Percentiles rank a stretch among this genome's conserved stretches.
phyloP scores from a whole-genome alignment of 2,888 invertebrate species.

The Escarpia spicata region DNA sequence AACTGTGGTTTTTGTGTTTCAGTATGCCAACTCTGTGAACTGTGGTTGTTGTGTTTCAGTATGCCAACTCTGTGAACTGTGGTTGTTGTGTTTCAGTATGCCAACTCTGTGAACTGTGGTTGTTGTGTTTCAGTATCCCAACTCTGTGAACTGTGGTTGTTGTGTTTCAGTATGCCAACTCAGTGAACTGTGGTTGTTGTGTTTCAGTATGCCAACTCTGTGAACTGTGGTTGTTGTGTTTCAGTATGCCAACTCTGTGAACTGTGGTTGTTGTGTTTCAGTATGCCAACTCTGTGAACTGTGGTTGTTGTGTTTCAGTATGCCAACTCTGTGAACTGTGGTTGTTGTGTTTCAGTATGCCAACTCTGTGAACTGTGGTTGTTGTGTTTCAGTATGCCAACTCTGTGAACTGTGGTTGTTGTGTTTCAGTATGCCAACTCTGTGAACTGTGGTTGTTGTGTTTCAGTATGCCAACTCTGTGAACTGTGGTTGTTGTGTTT shows the following conservation, averaged over 20 bases:
- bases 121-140: neutral
- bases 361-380: neutral
- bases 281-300: neutral
- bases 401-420: neutral
- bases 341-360: neutral
- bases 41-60: neutral
- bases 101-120: neutral
- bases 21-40: neutral
- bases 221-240: neutral
- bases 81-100: neutral
- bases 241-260: too few species aligned
- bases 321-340: neutral
- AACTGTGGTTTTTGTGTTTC: neutral
- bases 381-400: neutral
- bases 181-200: neutral
- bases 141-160: neutral
- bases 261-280: neutral
- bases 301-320: neutral
- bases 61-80: neutral
- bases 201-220: neutral
- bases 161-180: neutral
- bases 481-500: conserved; percentile 13
- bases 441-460: neutral
- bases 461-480: neutral
- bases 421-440: neutral